These are phyloP conservation scores for Cynopterus brachyotis DNA, from an alignment of 2,113 vertebrate genomes.

Conservation along the genomic window DNA sequence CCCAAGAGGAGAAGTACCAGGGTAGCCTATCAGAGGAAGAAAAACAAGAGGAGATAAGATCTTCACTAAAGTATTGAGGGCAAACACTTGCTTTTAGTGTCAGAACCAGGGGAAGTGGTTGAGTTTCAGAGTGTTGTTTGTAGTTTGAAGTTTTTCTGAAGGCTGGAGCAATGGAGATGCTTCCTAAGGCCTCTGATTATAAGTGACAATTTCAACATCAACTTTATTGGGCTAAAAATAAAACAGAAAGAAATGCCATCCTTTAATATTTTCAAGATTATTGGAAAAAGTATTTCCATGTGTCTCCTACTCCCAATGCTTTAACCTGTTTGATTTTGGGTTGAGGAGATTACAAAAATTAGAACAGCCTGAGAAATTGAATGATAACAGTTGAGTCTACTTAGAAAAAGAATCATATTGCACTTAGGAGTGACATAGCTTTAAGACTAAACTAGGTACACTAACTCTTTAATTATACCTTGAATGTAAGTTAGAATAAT, in stretches of 20 bases:
- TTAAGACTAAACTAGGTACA: background rate
- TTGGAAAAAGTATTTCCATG: background rate
- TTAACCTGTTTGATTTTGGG: background rate
- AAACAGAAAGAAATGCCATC: background rate
- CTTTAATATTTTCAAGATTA: background rate
- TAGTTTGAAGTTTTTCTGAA: background rate
- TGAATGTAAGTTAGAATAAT: conserved; percentile 23
- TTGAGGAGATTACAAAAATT: background rate
- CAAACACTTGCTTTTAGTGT: conserved; percentile 45
- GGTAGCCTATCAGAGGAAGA: conserved; percentile 35
- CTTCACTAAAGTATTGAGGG: conserved; percentile 16
- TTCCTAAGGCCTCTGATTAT: background rate
- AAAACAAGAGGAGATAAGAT: conserved; percentile 71
- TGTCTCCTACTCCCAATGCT: background rate
- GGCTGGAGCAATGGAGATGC: background rate
- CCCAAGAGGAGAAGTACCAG: background rate
- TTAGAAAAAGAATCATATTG: background rate
- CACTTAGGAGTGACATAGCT: background rate
- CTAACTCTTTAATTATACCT: background rate
- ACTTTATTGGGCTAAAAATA: conserved; percentile 15
- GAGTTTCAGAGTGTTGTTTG: conserved; percentile 35
- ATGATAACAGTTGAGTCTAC: background rate
- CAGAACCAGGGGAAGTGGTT: conserved; percentile 59
- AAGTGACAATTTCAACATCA: background rate
- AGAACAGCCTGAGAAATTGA: background rate